phyloP scores from a whole-genome alignment of 2,797 vertebrate genomes.

The Sternarchorhynchus goeldii region DNA sequence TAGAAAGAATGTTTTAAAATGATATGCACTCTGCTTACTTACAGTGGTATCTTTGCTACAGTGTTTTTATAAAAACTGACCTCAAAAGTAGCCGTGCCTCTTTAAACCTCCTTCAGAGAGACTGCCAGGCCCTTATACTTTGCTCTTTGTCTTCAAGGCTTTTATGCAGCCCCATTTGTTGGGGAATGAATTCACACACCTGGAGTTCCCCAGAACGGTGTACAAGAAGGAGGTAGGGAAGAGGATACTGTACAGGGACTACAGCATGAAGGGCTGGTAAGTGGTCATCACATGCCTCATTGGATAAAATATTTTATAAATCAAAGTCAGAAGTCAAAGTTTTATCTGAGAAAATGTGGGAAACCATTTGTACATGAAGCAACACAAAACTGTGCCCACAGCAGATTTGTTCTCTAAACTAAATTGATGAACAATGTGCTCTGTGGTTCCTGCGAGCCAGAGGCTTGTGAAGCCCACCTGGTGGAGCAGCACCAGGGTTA shows the following conservation, averaged over 20 bases:
- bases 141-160: slow-evolving; percentile 74
- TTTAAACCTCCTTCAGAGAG: slow-evolving; percentile 18
- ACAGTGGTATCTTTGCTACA: background rate
- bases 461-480: background rate
- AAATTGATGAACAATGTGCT: background rate
- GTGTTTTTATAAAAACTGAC: background rate
- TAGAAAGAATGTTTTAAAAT: background rate
- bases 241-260: slow-evolving; percentile 96
- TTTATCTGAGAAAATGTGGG: background rate
- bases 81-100: background rate
- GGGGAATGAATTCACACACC: slow-evolving; percentile 97
- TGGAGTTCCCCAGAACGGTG: slow-evolving; percentile 96
- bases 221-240: slow-evolving; percentile 97
- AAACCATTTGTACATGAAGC: background rate
- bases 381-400: background rate
- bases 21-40: background rate
- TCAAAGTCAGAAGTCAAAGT: no score
- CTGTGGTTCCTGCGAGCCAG: background rate
- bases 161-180: slow-evolving; percentile 97
- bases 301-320: background rate
- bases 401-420: background rate
- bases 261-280: slow-evolving; percentile 98
- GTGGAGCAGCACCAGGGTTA: no score
- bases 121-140: slow-evolving; percentile 12
- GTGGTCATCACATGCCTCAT: slow-evolving; percentile 49